phyloP scores from a whole-genome alignment of 2,797 vertebrate genomes.

The Sebastes umbrosus region DNA sequence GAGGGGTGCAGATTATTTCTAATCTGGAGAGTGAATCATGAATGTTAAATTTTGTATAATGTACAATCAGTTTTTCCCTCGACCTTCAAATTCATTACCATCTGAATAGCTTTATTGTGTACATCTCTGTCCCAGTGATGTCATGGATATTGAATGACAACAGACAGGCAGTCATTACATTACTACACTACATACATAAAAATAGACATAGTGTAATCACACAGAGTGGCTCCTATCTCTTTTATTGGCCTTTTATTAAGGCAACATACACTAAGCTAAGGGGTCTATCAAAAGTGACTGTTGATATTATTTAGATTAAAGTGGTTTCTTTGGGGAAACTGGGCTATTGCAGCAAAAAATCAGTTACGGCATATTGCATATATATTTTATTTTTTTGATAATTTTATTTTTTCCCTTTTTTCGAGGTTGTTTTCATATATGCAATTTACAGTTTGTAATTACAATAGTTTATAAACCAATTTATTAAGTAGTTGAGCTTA shows the following conservation, averaged over 20 bases:
- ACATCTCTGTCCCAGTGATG: background rate
- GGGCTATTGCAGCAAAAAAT: background rate
- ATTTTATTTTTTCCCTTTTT: too few species aligned
- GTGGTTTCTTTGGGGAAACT: background rate
- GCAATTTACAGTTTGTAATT: too few species aligned
- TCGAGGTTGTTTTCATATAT: too few species aligned
- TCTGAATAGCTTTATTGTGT: background rate
- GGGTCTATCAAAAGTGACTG: background rate
- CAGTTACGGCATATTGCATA: background rate
- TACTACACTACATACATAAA: background rate
- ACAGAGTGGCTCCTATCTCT: background rate
- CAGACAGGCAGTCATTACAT: background rate
- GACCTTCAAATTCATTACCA: conserved; percentile 16
- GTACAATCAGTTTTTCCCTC: background rate
- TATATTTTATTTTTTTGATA: too few species aligned
- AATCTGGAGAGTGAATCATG: background rate
- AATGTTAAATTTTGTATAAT: background rate
- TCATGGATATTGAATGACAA: background rate
- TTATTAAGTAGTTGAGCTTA: too few species aligned
- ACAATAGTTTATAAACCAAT: too few species aligned
- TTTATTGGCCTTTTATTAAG: background rate
- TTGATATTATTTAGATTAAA: background rate
- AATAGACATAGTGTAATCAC: background rate
- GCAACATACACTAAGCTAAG: background rate
- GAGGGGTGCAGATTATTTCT: background rate